Percentiles rank a stretch among this genome's conserved stretches.
Evolutionary conservation across 2,797 vertebrate genomes (phyloP).

Genomic region (Argya squamiceps): DNA sequence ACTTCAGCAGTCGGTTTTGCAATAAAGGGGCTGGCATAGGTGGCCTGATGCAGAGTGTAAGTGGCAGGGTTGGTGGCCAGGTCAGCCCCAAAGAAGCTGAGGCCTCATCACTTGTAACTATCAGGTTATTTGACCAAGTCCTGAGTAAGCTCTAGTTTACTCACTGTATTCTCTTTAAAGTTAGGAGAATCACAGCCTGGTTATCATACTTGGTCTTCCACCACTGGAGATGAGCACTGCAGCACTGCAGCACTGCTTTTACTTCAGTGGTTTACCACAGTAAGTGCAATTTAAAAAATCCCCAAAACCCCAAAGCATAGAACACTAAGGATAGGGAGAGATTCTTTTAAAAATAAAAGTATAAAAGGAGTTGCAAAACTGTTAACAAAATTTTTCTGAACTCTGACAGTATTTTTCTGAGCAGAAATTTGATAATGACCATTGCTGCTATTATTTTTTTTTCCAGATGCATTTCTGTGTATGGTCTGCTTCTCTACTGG

Average conservation of each 20-base stretch:
- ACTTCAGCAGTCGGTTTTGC: not conserved
- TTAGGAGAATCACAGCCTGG: not conserved
- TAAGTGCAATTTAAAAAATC: not conserved
- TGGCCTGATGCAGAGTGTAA: not conserved
- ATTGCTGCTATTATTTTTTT: fast-evolving
- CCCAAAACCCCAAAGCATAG: not conserved
- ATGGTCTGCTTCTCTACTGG: not conserved
- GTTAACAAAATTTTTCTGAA: not conserved
- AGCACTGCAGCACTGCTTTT: not conserved
- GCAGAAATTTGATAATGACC: not conserved
- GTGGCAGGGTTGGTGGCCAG: not conserved
- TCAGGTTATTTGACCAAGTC: not conserved
- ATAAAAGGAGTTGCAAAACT: not conserved
- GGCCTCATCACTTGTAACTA: not conserved
- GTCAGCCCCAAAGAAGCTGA: not conserved
- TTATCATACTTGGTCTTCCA: not conserved
- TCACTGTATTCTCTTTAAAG: not conserved
- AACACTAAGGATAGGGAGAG: not conserved
- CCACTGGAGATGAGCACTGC: not conserved
- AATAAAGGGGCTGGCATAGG: not conserved
- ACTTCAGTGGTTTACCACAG: not conserved
- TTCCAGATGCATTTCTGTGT: not conserved
- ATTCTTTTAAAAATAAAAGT: not conserved
- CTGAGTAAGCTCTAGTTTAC: not conserved
- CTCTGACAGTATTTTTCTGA: not conserved